These are phyloP conservation scores for Ianthella basta DNA, from an alignment of 37 sponge, comb jelly and placozoan species.

Conservation along the genomic window DNA sequence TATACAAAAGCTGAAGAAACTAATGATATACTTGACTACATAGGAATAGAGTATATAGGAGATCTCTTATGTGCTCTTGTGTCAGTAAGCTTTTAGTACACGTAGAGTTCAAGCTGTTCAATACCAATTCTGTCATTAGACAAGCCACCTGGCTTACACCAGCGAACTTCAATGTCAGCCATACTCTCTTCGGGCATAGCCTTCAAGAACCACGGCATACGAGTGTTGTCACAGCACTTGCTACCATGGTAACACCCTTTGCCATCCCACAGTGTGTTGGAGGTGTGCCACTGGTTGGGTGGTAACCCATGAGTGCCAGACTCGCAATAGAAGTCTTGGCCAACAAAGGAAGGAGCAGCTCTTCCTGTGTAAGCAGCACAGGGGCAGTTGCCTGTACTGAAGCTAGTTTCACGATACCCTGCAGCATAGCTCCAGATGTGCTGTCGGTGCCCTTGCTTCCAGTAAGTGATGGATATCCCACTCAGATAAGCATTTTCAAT, in stretches of 20 bases:
- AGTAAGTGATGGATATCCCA: no score
- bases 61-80: no score
- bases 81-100: no score
- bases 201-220: constrained; percentile 21
- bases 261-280: constrained; percentile 14
- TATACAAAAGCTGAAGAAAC: no score
- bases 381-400: constrained; percentile 21
- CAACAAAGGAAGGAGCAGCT: constrained; percentile 25
- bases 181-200: neutral
- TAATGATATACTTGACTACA: no score
- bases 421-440: constrained; percentile 34
- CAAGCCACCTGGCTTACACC: neutral
- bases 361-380: constrained; percentile 7
- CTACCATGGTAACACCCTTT: constrained; percentile 16
- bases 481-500: no score
- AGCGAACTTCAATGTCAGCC: constrained; percentile 14
- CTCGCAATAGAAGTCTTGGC: constrained; percentile 11
- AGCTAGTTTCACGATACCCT: neutral
- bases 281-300: neutral
- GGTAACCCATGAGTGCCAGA: neutral
- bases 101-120: no score
- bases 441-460: no score
- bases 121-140: no score
- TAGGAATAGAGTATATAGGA: no score
- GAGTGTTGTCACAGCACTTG: constrained; percentile 10